These are phyloP conservation scores for Zygogramma bicolorata DNA, from an alignment of 2,888 invertebrate genomes.

Conservation along the genomic window DNA sequence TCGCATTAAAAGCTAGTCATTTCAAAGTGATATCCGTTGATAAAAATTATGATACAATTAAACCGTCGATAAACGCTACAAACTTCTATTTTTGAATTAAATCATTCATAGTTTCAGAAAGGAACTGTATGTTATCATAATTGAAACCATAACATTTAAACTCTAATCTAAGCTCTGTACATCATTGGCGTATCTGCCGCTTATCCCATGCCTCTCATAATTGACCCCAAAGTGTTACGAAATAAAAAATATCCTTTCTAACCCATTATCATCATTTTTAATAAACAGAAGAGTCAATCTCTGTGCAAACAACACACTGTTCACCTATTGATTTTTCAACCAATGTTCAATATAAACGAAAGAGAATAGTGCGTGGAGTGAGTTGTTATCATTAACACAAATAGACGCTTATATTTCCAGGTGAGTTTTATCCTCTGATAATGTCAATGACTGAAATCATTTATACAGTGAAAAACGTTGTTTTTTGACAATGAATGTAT, in stretches of 20 bases:
- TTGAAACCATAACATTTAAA: not conserved
- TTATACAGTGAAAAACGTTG: too few species aligned
- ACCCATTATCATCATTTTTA: constrained; percentile 7
- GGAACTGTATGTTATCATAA: too few species aligned
- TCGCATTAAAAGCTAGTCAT: too few species aligned
- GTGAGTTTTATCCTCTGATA: not conserved
- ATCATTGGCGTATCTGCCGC: not conserved
- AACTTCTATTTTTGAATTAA: too few species aligned
- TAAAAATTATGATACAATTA: too few species aligned
- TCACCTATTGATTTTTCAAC: constrained; percentile 3
- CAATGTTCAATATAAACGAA: constrained; percentile 1
- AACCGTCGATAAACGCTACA: too few species aligned
- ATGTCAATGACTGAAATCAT: too few species aligned
- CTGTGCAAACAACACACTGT: not conserved
- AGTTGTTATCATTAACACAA: not conserved
- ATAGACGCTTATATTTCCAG: not conserved
- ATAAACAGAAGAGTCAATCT: constrained; percentile 5
- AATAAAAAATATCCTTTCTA: not conserved
- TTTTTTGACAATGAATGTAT: too few species aligned
- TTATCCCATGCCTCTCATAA: not conserved
- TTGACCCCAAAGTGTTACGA: constrained; percentile 3
- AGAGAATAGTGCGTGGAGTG: not conserved
- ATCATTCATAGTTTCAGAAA: too few species aligned
- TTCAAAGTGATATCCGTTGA: too few species aligned
- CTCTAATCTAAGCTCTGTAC: not conserved